Evolutionary conservation across 2,113 vertebrate species (phyloP).

Genomic region (Arvicanthis niloticus): DNA sequence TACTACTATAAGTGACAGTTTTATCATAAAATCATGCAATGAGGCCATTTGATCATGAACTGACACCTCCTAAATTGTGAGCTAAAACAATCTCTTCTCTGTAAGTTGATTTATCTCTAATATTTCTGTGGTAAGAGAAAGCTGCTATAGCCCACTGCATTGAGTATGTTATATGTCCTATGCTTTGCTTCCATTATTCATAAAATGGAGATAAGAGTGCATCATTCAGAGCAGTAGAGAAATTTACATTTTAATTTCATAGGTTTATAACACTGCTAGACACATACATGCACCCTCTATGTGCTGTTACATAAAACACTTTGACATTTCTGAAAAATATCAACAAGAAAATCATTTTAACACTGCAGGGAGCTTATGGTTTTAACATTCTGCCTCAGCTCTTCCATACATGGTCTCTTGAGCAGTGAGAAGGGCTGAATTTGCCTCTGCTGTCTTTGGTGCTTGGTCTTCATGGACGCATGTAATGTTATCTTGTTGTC

Average conservation of each 20-base stretch:
- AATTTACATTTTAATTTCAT: slow-evolving; percentile 58
- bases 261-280: slow-evolving; percentile 9
- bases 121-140: not conserved
- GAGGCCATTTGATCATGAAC: not conserved
- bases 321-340: slow-evolving; percentile 2
- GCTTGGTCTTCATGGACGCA: not conserved
- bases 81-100: not conserved
- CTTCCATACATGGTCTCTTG: not conserved
- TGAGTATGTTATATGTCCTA: slow-evolving; percentile 27
- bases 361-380: not conserved
- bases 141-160: not conserved
- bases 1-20: not conserved
- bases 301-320: slow-evolving; percentile 54
- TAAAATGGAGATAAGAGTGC: slow-evolving; percentile 35
- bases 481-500: not conserved
- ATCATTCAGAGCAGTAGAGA: not conserved
- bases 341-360: not conserved
- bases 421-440: slow-evolving; percentile 1
- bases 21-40: not conserved
- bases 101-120: not conserved
- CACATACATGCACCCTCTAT: not conserved
- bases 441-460: not conserved
- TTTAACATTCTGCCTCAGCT: not conserved
- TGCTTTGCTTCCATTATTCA: slow-evolving; percentile 34
- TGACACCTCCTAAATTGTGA: not conserved